Evolutionary conservation across 2,797 vertebrate genomes (phyloP).

Genomic region (Sarcoramphus papa): DNA sequence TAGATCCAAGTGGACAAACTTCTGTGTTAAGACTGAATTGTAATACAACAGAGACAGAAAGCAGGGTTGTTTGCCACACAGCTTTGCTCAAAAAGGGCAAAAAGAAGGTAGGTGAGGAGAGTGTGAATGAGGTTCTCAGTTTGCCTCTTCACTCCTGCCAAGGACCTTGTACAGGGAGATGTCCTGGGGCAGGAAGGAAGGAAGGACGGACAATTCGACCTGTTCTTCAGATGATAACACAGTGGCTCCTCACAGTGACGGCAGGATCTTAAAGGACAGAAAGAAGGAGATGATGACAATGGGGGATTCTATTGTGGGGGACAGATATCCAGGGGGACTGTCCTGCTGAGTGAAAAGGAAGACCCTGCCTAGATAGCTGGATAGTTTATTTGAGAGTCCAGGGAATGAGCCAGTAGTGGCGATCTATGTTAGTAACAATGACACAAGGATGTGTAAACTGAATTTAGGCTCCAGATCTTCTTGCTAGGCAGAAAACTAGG

Average conservation of each 20-base stretch:
- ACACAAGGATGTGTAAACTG: background rate
- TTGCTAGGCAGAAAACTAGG: background rate
- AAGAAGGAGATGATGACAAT: background rate
- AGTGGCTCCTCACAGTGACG: background rate
- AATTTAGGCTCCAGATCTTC: background rate
- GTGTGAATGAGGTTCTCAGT: background rate
- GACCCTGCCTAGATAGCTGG: background rate
- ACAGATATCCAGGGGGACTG: background rate
- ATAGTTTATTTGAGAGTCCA: background rate
- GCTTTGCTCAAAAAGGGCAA: background rate
- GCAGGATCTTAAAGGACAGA: background rate
- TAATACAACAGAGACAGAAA: background rate
- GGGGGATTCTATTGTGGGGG: background rate
- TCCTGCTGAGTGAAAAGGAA: background rate
- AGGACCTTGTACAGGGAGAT: background rate
- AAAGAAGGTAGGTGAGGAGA: background rate
- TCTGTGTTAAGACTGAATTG: background rate
- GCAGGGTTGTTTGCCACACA: background rate
- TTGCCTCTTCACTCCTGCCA: background rate
- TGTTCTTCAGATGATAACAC: background rate
- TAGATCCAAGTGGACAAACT: background rate
- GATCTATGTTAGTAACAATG: background rate
- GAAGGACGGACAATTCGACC: background rate
- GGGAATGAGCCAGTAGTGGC: background rate
- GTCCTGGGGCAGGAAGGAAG: background rate